Evolutionary conservation across 1,140 invertebrate genomes (phyloP).

Genomic region (Drosophila aff.): DNA sequence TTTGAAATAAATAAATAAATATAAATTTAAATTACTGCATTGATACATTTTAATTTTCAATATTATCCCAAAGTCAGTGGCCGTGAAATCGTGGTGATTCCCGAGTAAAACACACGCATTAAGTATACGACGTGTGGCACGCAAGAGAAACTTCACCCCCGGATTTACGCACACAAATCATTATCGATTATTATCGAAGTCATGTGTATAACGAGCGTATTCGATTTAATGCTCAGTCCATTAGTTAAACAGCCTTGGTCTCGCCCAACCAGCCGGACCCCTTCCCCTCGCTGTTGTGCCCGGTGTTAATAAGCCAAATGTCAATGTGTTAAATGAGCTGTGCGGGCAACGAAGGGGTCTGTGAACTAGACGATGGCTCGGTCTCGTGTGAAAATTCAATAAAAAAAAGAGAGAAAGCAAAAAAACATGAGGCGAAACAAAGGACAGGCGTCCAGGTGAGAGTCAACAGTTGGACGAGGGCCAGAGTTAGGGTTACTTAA

Average conservation of each 20-base stretch:
- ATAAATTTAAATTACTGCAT: background rate
- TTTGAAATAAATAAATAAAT: background rate
- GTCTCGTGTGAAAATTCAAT: conserved; percentile 70
- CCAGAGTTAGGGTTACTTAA: conserved; percentile 2
- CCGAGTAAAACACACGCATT: background rate
- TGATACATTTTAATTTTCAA: no score
- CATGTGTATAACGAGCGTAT: conserved; percentile 69
- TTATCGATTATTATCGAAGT: conserved; percentile 64
- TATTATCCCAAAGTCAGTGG: background rate
- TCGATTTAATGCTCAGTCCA: conserved; percentile 67
- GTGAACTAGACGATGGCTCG: conserved; percentile 26
- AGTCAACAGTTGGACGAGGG: conserved; percentile 64
- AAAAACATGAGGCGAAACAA: conserved; percentile 28
- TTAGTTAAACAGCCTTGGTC: conserved; percentile 62
- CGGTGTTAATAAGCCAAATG: conserved; percentile 66
- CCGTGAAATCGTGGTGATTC: background rate
- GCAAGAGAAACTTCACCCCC: conserved; percentile 3
- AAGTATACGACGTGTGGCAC: conserved; percentile 20
- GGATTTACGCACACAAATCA: conserved; percentile 48
- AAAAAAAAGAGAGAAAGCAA: conserved; percentile 31
- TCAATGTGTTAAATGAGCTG: conserved; percentile 65
- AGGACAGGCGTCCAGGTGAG: conserved; percentile 31
- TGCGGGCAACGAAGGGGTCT: background rate
- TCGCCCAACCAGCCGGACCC: background rate
- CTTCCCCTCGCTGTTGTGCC: conserved; percentile 2